Conservation (phyloP, 92 coral and sea anemone genomes). For the Metridium senile region DNA sequence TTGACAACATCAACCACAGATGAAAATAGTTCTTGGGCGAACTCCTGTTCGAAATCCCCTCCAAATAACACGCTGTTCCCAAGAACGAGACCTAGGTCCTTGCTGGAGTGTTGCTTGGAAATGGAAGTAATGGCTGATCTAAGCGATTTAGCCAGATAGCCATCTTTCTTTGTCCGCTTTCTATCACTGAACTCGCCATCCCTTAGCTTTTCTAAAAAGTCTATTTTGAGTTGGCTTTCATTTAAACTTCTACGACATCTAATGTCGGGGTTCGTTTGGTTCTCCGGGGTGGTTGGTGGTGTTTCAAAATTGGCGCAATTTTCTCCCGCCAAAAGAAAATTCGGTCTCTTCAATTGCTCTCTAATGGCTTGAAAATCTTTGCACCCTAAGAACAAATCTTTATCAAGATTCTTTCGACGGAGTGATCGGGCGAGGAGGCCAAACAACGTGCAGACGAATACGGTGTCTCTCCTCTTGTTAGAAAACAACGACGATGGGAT, state of each 20-base stretch:
- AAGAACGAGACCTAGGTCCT: conserved; percentile 20
- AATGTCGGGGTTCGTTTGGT: neutral
- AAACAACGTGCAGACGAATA: conserved; percentile 11
- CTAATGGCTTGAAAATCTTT: neutral
- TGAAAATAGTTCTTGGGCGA: conserved; percentile 1
- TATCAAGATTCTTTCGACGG: conserved; percentile 1
- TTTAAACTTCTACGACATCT: neutral
- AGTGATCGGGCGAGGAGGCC: conserved; percentile 7
- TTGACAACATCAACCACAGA: conserved; percentile 19
- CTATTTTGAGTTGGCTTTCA: neutral
- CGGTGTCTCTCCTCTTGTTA: conserved; percentile 1
- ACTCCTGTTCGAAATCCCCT: conserved; percentile 2
- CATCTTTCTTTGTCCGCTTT: neutral
- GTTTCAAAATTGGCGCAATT: conserved; percentile 21
- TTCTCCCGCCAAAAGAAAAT: conserved; percentile 13
- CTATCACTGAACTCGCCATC: neutral
- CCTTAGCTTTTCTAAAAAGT: neutral
- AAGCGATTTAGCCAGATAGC: neutral
- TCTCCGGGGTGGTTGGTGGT: conserved; percentile 27
- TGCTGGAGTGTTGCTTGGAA: neutral
- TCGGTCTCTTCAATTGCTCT: conserved; percentile 17
- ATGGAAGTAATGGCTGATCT: conserved; percentile 11
- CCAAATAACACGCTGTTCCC: conserved; percentile 28
- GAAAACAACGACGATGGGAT: neutral
- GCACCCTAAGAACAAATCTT: conserved; percentile 12